Base-by-base conservation (phyloP, 2,797 vertebrate species). In the Clarias fuscus region DNA sequence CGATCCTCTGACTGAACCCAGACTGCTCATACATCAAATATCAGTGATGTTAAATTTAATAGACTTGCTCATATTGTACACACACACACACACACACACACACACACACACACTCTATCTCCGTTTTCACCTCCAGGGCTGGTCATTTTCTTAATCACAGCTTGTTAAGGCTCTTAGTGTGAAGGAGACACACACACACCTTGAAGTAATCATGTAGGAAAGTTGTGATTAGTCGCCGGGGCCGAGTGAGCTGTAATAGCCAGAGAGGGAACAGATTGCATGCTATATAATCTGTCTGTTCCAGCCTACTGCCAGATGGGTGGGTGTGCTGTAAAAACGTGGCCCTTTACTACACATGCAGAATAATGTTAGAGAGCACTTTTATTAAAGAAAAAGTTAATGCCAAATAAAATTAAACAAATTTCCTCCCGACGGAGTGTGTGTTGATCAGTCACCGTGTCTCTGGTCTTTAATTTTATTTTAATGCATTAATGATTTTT, bases 151-250 rank as follows among this genome's bases (percentile, higher is more conserved):
- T 72, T 90, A 87, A 89, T 87, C 72, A 68, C 43, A 68, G 81
- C 72, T 84, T 59, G 59, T 79, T 75, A 81, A 53, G 22, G 43
- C 37, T 7, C 58, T 6, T 58, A 84, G 56, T 40, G 68, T 84
- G 76, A 70, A 86, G 68, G 85, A 89, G 48, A 75, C 20, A 37
- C 79, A 70, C 40, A 65, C 80, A 82, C 86, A 86, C 86, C 80
- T 90, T 89, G 76, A 87, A 88, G 88, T 87, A 84, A 88, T 90
- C 48, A 85, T 75, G 71, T 59, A n/a, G 40, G 82, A 86, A 79
- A 77, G 40, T 78, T 75, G 67, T 82, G 87, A 79, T 86, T 86
- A 85, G 71, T 33, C 58, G 14, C 30, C 20, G 4, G 10, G 62
- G 37, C 3, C 82, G 80, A 64, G 58, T 82, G 30, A 78, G 56